These are phyloP conservation scores for Ophion slaviceki DNA, from an alignment of 2,888 invertebrate species.

Conservation along the genomic window DNA sequence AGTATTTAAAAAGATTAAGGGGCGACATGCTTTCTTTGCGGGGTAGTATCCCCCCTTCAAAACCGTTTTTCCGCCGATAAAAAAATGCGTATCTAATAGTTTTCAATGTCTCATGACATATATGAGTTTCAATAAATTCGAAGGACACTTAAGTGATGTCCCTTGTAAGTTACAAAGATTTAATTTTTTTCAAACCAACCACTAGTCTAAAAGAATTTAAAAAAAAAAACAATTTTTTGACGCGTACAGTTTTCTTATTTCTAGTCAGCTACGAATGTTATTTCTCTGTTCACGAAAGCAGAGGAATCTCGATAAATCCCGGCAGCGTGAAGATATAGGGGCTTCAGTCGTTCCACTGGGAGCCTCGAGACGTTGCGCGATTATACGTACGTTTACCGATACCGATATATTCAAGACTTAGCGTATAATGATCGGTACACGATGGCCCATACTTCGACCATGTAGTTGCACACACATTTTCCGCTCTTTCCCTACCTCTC, in stretches of 20 bases:
- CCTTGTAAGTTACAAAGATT: no score
- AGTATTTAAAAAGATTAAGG: no score
- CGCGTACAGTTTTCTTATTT: neutral
- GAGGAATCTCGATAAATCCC: slow-evolving; percentile 1
- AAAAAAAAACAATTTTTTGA: no score
- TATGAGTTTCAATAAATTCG: no score
- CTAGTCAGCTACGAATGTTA: neutral
- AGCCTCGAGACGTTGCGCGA: slow-evolving; percentile 8
- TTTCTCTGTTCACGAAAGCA: neutral
- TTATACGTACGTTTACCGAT: slow-evolving; percentile 29
- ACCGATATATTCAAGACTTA: slow-evolving; percentile 76
- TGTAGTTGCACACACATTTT: slow-evolving; percentile 51
- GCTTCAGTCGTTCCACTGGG: slow-evolving; percentile 50
- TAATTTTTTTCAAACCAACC: no score
- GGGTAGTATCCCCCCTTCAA: no score
- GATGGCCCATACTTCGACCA: slow-evolving; percentile 52
- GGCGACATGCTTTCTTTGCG: no score
- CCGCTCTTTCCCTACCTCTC: slow-evolving; percentile 29
- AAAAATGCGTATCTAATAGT: no score
- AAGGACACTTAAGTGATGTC: no score
- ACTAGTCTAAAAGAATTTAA: no score
- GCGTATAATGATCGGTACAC: slow-evolving; percentile 72
- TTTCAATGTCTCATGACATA: no score
- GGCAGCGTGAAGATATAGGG: neutral
- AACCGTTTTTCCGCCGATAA: no score